Evolutionary conservation across 2,113 vertebrate species (phyloP).

Genomic region (Platichthys stellatus): DNA sequence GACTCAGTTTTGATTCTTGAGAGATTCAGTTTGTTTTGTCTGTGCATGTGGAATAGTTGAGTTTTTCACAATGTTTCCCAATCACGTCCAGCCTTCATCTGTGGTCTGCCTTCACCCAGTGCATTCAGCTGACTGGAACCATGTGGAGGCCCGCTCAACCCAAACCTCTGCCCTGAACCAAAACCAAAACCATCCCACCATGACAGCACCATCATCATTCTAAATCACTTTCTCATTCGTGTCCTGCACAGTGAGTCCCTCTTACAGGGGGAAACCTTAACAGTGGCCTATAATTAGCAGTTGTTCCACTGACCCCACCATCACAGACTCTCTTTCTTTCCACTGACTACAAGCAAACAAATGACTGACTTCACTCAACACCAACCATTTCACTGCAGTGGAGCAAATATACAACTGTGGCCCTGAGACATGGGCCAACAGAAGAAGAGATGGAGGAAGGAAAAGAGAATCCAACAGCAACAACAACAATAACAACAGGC

Average conservation of each 20-base stretch:
- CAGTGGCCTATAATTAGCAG: background rate
- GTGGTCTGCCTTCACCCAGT: too few relatives aligned
- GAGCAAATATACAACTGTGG: background rate
- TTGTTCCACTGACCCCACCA: background rate
- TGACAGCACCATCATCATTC: background rate
- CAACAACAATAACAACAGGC: constrained; percentile 44
- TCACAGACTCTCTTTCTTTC: background rate
- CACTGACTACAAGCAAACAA: background rate
- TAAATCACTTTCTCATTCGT: background rate
- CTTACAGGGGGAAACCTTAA: background rate
- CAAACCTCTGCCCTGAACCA: background rate
- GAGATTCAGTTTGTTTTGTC: too few relatives aligned
- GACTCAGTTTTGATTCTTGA: too few relatives aligned
- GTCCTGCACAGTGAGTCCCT: background rate
- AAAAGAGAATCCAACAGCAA: constrained; percentile 11
- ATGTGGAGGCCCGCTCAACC: background rate
- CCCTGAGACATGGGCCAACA: background rate
- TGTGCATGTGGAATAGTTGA: too few relatives aligned
- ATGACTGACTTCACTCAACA: constrained; percentile 15
- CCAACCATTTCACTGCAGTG: constrained; percentile 44
- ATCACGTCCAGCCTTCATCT: too few relatives aligned
- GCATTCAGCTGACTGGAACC: background rate
- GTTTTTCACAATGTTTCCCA: too few relatives aligned
- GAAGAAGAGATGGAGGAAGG: background rate
- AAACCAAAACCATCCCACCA: background rate